phyloP scores from a whole-genome alignment of 2,888 invertebrate genomes.

The Teleiodes luculella region DNA sequence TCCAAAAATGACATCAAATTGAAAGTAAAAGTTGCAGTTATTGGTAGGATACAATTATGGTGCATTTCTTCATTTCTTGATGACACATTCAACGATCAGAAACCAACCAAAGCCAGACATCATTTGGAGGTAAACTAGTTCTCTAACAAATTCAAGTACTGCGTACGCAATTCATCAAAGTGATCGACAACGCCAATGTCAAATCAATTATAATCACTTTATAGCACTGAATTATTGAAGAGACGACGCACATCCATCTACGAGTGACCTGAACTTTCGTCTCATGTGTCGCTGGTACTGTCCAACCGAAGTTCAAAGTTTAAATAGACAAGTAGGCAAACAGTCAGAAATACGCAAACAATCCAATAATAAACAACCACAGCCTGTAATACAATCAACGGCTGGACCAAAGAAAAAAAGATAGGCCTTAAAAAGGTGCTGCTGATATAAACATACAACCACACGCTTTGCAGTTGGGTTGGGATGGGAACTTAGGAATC shows the following conservation, averaged over 20 bases:
- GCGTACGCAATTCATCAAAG: constrained; percentile 42
- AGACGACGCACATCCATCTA: constrained; percentile 44
- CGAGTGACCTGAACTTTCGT: constrained; percentile 30
- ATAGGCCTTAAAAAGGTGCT: no score
- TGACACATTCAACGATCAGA: no score
- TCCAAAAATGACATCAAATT: no score
- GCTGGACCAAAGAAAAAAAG: no score
- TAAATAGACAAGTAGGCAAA: neutral
- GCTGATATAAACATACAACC: no score
- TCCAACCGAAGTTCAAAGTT: neutral
- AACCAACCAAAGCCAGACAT: neutral
- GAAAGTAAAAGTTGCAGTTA: no score
- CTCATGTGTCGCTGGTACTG: constrained; percentile 4
- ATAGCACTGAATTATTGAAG: constrained; percentile 42
- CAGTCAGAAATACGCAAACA: neutral
- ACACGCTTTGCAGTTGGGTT: neutral
- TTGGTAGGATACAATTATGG: no score
- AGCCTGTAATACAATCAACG: no score
- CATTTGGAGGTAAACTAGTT: constrained; percentile 7
- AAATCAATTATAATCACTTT: constrained; percentile 54
- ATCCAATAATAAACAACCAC: neutral
- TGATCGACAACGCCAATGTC: constrained; percentile 58
- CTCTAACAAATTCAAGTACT: constrained; percentile 11
- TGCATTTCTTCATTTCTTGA: no score
- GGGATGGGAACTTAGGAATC: no score